Conservation (phyloP, 2,888 invertebrate genomes). For the Patella pellucida region DNA sequence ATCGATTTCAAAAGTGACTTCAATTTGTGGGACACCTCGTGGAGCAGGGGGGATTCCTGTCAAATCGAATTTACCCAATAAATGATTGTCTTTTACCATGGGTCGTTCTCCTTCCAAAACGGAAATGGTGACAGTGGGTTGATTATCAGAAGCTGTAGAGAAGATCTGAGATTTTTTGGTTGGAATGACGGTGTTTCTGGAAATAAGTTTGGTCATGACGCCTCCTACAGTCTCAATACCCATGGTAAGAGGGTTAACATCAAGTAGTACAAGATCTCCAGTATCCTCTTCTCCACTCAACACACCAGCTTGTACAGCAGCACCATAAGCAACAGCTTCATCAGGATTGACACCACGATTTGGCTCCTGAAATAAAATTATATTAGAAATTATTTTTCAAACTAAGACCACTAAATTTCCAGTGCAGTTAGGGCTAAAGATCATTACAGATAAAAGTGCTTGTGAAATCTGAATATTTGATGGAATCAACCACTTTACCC, state of each 20-base stretch:
- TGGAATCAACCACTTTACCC: no score
- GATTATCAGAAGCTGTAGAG: constrained; percentile 98
- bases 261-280: constrained; percentile 92
- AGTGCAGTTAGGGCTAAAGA: no score
- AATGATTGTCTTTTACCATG: constrained; percentile 99
- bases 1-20: constrained; percentile 74
- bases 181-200: constrained; percentile 97
- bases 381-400: background rate
- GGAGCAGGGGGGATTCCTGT: constrained; percentile 91
- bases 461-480: no score
- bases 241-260: constrained; percentile 98
- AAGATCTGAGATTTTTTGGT: constrained; percentile 99
- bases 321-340: constrained; percentile 98
- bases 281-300: constrained; percentile 97
- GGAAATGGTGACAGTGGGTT: constrained; percentile 98
- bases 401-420: no score
- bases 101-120: constrained; percentile 98
- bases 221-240: constrained; percentile 99
- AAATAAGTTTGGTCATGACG: constrained; percentile 99
- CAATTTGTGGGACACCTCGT: constrained; percentile 72
- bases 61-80: constrained; percentile 97
- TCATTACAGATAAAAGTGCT: no score
- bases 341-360: constrained; percentile 98
- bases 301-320: constrained; percentile 98
- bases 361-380: constrained; percentile 80